Conservation (phyloP, 2,888 invertebrate species). For the Fissipunctia ypsillon region DNA sequence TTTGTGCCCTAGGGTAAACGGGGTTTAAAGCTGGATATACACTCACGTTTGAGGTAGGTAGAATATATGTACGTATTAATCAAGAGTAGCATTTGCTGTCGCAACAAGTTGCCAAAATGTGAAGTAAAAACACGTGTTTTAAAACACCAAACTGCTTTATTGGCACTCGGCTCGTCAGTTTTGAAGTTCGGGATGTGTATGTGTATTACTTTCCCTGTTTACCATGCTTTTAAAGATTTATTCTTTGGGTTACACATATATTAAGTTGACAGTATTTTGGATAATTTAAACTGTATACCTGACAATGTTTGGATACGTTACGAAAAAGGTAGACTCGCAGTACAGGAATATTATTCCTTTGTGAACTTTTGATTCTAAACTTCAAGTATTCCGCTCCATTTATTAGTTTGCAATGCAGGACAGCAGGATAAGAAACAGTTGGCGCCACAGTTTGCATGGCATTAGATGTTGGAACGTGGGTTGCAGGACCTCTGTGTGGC, state of each 20-base stretch:
- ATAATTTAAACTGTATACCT: no score
- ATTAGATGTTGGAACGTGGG: conserved; percentile 21
- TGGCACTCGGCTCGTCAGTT: neutral
- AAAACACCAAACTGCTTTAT: no score
- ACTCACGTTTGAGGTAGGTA: neutral
- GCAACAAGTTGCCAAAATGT: neutral
- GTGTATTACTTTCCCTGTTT: neutral
- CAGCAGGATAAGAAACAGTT: conserved; percentile 19
- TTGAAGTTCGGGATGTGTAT: neutral
- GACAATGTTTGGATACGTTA: neutral
- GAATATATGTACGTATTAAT: neutral
- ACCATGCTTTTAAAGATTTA: neutral
- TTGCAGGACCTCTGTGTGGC: conserved; percentile 7
- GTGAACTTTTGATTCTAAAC: conserved; percentile 29
- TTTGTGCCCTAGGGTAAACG: neutral
- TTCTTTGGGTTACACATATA: no score
- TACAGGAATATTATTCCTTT: neutral
- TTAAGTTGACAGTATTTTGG: neutral
- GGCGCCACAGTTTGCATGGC: conserved; percentile 37
- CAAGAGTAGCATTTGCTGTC: neutral
- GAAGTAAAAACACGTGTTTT: neutral
- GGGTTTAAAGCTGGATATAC: neutral
- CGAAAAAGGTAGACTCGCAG: no score
- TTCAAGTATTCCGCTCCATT: conserved; percentile 32
- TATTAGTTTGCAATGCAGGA: conserved; percentile 25